Evolutionary conservation across 2,888 invertebrate genomes (phyloP), one percentile per base, ranked within the genome.

Genomic region (Diaperis boleti): DNA sequence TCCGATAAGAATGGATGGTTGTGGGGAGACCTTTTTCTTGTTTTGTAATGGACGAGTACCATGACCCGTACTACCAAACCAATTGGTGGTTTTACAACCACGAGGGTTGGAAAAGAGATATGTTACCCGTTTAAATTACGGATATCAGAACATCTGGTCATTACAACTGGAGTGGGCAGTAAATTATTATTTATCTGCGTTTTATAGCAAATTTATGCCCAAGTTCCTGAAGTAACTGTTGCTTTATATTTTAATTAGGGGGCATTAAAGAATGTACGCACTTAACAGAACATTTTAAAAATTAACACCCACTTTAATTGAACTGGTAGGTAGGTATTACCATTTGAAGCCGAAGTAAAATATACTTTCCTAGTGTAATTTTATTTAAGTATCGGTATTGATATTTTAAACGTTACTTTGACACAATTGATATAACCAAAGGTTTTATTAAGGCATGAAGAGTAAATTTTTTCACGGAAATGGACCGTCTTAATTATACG

Each of bases 1-100:
- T 33, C 33, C 33, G 33, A 33, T 33, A 33, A 33, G 33, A 33
- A 33, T 33, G 33, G 33, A 33, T 13, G 33, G 33, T 33, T 26
- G 26, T 26, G 2, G 26, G 26, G 26, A 26, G 26, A 26, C 26
- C 33, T 33, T 33, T 33, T 33, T 33, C 33, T 33, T 33, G 33
- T 33, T 33, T 33, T 13, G 33, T 13, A 11, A 33, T 33, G 33
- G 33, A 11, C 33, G 11, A 33, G 33, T 11, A 13, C 11, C 26
- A 11, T 33, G 33, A 33, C 33, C 33, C 11, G 33, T 13, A 13
- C 11, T n/a, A 33, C 10, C 33, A 33, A 11, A 33, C 10, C 33
- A 33, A 11, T 33, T 13, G 10, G 33, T 33, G 33, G 33, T 33
- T 26, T 26, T n/a, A 26, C n/a, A 26, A 33, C 33, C 33, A 13